Conservation (phyloP, 2,797 vertebrate species). For the Cirrhinus mrigala region DNA sequence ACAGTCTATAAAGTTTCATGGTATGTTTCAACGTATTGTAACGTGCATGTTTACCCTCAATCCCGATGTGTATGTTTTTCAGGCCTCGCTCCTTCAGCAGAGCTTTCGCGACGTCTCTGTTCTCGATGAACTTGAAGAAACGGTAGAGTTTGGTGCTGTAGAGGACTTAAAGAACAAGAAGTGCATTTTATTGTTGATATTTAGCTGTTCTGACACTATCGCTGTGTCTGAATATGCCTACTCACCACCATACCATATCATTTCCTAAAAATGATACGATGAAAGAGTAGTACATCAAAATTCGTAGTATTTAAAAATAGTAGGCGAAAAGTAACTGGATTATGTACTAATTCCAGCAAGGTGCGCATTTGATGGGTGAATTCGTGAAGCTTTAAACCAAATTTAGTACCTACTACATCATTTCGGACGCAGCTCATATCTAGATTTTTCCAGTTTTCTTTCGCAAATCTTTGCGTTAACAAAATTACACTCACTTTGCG, state of each 20-base stretch:
- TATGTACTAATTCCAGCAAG: too few species aligned
- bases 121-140: conserved; percentile 99
- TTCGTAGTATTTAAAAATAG: not conserved
- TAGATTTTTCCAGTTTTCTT: not conserved
- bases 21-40: not conserved
- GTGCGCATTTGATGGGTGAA: too few species aligned
- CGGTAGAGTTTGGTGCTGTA: conserved; percentile 99
- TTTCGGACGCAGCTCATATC: not conserved
- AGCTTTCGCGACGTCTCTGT: conserved; percentile 96
- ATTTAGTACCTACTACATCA: too few species aligned
- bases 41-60: conserved; percentile 87
- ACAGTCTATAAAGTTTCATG: not conserved
- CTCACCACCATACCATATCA: not conserved
- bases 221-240: not conserved
- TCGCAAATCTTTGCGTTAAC: not conserved
- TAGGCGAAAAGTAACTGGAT: not conserved
- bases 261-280: not conserved
- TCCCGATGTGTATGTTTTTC: conserved; percentile 97
- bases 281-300: too few species aligned
- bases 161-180: conserved; percentile 84
- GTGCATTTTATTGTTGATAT: not conserved
- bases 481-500: conserved; percentile 85
- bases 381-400: not conserved
- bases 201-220: not conserved
- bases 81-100: conserved; percentile 97